These are phyloP conservation scores for Phalera bucephala DNA, from an alignment of 2,888 invertebrate genomes.

Conservation along the genomic window DNA sequence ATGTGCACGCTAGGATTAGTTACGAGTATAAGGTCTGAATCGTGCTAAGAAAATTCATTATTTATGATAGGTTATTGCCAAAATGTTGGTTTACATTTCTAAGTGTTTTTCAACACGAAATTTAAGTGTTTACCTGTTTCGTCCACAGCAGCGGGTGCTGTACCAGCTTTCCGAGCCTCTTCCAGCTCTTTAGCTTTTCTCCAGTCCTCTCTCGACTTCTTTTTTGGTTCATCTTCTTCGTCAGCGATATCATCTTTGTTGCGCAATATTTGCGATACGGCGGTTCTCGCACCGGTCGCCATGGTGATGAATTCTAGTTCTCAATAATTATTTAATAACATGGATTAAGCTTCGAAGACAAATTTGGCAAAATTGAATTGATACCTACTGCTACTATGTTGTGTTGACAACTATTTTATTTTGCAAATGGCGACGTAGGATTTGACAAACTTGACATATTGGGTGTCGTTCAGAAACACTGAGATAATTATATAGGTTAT, in stretches of 20 bases:
- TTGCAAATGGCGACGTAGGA: conserved; percentile 19
- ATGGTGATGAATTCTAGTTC: conserved; percentile 32
- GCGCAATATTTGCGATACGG: conserved; percentile 89
- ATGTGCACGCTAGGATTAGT: too few relatives aligned
- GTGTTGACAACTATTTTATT: conserved; percentile 1
- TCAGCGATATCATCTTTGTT: conserved; percentile 83
- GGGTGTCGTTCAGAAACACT: conserved; percentile 10
- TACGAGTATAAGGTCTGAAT: too few relatives aligned
- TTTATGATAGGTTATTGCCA: not conserved
- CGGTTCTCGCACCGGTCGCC: conserved; percentile 66
- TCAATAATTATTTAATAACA: conserved; percentile 4
- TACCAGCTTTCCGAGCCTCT: conserved; percentile 98
- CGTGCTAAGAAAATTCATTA: too few relatives aligned
- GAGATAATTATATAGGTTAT: too few relatives aligned
- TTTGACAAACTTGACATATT: conserved; percentile 5
- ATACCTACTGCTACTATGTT: too few relatives aligned
- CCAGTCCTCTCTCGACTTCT: conserved; percentile 97
- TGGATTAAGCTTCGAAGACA: too few relatives aligned
- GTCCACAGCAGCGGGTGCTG: conserved; percentile 94
- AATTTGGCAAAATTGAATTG: too few relatives aligned
- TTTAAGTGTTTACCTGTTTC: conserved; percentile 83
- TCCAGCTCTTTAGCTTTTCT: conserved; percentile 98
- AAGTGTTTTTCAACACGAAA: not conserved
- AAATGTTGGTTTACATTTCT: not conserved
- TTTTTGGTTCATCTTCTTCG: conserved; percentile 90